Base-by-base conservation (phyloP, 2,797 vertebrate species). In the Melopsittacus undulatus region DNA sequence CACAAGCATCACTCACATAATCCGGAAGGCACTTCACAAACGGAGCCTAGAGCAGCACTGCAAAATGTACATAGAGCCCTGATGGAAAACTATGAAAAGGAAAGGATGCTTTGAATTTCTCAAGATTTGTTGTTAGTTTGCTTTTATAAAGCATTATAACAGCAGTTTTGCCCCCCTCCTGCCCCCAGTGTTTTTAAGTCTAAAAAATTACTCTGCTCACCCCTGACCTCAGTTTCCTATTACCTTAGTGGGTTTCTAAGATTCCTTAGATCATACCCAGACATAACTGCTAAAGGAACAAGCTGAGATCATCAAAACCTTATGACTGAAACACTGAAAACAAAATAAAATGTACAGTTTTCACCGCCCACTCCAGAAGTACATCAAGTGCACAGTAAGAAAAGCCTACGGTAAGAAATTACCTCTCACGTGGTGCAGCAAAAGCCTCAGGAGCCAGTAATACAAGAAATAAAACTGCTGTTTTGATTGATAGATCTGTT, bases 401-500 rank as follows among this genome's bases (percentile, higher is more conserved):
- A 96, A 96, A 95, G 88, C 88, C 95, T 89, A 34, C 8, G 24
- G 89, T 75, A 95, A 96, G 94, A 97, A 94, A 92, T 87, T 89
- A 95, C 96, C 84, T 95, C 94, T 96, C 93, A 84, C 27, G 45
- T 21, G 3, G 84, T 87, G 42, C 68, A 94, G 96, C 93, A 96
- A 92, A 96, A 96, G 93, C 95, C 96, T 96, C 90, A 34, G 97
- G 97, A 97, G 88, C 94, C 94, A 93, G 96, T 96, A 96, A 82
- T 70, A 96, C 61, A 92, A 96, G 95, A 97, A 97, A 93, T 92
- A 95, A 97, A 96, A 95, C 96, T 78, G 96, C 96, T 95, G 89
- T 63, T 91, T 94, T 96, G 97, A 97, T 91, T 95, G 96, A 97
- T 86, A 95, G 96, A 95, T 96, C 94, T 89, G 96, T 88, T 97